Evolutionary conservation across 2,888 invertebrate genomes (phyloP), one percentile per base, ranked within the genome.

Genomic region (Orthosia incerta): DNA sequence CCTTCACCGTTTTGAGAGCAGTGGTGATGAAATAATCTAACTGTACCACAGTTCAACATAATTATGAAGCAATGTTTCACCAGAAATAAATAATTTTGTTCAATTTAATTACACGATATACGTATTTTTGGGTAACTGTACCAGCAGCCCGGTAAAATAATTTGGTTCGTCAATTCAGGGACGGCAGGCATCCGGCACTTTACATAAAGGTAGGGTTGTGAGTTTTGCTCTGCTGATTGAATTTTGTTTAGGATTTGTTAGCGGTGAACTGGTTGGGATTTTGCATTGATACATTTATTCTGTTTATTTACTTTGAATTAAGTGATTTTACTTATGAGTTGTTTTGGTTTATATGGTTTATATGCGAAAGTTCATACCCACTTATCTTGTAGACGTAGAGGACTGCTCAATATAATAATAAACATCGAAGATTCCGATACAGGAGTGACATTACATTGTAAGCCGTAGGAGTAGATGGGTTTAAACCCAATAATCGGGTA

Each of bases 131-230:
- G 39, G 39, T 39, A 39, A 57, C 18, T 69, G 78, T 74, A 62
- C 46, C 20, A 50, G 12, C 5, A 45, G 56, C 57, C 20, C 46
- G 48, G 63, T 53, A 56, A 67, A 82, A 82, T 79, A 82, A 79
- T 79, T 80, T 71, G 64, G 39, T 64, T n/a, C 55, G n/a, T 56
- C 63, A 63, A 67, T 71, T 77, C 56, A 66, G 71, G 59, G 78
- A 70, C 53, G 61, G 53, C 18, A 3, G 71, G 46, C 18, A 46
- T 23, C 57, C 71, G 9, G 1, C 56, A 67, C 23, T 78, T 78
- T 60, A 65, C 68, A 79, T 82, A 82, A 76, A 76, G 79, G 82
- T 75, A 53, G 55, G 64, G 64, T 53, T 53, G 45, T 51, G 63
- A 60, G 68, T 68, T 81, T 61, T 63, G 63, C 13, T 50, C 16